Percentiles rank a stretch among this genome's conserved stretches.
Conservation (phyloP, 2,113 vertebrate species). For the Pelobates fuscus region DNA sequence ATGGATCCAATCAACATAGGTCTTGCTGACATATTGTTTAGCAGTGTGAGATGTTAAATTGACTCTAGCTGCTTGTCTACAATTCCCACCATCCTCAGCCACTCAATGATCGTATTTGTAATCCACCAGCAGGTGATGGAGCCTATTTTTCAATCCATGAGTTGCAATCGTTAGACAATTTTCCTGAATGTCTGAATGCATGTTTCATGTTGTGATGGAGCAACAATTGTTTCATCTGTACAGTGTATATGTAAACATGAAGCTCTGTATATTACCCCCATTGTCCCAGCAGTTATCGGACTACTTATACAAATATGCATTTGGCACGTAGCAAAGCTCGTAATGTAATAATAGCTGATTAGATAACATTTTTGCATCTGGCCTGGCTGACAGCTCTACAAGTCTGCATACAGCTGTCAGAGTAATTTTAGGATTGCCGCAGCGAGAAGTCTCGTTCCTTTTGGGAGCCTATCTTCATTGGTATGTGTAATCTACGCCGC, state of each 20-base stretch:
- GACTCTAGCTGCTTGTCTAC: too few species aligned
- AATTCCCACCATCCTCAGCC: too few species aligned
- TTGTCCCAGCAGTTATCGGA: conserved; percentile 2
- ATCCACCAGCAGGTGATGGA: too few species aligned
- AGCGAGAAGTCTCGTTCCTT: not conserved
- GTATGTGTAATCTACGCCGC: not conserved
- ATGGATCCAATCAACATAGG: too few species aligned
- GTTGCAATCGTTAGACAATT: not conserved
- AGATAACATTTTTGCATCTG: conserved; percentile 38
- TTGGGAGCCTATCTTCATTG: not conserved
- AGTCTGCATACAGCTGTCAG: not conserved
- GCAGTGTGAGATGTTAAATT: too few species aligned
- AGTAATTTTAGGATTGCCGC: conserved; percentile 32
- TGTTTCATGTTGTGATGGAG: not conserved
- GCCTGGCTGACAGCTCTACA: conserved; percentile 21
- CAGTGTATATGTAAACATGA: not conserved
- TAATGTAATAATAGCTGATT: conserved; percentile 30
- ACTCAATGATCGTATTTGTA: too few species aligned
- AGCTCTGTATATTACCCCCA: not conserved
- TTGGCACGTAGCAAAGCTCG: conserved; percentile 19
- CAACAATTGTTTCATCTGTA: not conserved
- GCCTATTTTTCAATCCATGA: too few species aligned
- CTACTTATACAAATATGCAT: conserved; percentile 28
- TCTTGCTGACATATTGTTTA: too few species aligned
- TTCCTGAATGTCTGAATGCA: not conserved